A percentile compares a stretch with the other conserved stretches of the same genome.
These are phyloP conservation scores for Anser brachyrhynchus DNA, from an alignment of 2,113 vertebrate genomes.

Conservation along the genomic window DNA sequence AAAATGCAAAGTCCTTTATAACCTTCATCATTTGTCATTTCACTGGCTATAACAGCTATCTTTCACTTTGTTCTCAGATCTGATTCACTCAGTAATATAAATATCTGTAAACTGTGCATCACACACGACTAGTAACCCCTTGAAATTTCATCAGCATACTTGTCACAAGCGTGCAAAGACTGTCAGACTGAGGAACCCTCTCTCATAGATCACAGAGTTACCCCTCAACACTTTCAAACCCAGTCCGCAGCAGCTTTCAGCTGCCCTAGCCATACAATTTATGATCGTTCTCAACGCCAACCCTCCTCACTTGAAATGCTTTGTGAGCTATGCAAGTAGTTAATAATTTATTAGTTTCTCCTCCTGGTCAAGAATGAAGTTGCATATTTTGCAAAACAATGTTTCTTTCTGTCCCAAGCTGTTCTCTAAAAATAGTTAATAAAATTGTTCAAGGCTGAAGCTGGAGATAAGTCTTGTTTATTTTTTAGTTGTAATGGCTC, in stretches of 20 bases:
- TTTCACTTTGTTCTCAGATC: conserved; percentile 1
- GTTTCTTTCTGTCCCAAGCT: neutral
- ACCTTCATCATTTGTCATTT: neutral
- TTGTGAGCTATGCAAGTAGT: neutral
- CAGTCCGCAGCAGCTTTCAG: neutral
- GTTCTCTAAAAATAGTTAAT: neutral
- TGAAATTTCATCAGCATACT: neutral
- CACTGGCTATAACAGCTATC: neutral
- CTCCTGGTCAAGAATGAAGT: neutral
- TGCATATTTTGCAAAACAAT: neutral
- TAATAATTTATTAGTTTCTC: neutral
- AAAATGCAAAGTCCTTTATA: neutral
- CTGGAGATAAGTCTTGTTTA: neutral
- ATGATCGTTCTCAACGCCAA: neutral
- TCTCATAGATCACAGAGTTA: neutral
- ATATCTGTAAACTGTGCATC: neutral
- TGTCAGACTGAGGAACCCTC: neutral
- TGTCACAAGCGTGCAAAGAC: neutral
- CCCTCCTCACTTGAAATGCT: neutral
- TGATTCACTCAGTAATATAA: neutral
- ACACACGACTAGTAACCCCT: neutral
- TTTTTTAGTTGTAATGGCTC: neutral
- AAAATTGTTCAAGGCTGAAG: neutral
- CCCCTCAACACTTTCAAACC: neutral
- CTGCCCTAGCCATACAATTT: neutral